phyloP scores from a whole-genome alignment of 2,797 vertebrate species.

The Heteromormyrus szaboi region DNA sequence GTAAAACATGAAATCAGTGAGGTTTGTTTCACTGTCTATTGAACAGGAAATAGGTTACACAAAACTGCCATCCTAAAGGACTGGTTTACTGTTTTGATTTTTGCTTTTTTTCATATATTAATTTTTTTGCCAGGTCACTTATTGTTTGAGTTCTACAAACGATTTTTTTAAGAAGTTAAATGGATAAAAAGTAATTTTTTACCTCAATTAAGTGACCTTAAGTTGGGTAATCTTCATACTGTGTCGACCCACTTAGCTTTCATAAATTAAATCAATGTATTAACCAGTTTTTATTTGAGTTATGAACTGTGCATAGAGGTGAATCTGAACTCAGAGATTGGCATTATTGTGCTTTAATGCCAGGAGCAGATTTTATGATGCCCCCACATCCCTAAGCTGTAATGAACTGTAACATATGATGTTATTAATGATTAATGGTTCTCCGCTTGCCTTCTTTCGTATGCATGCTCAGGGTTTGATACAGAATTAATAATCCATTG shows the following conservation, averaged over 20 bases:
- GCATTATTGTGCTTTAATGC: background rate
- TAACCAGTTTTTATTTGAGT: background rate
- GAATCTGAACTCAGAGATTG: background rate
- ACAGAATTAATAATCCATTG: conserved; percentile 11
- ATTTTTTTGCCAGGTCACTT: conserved; percentile 88
- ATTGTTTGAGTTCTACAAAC: conserved; percentile 77
- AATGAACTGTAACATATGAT: conserved; percentile 8
- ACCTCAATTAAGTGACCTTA: conserved; percentile 94
- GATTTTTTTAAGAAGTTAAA: conserved; percentile 68
- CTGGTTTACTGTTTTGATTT: conserved; percentile 72
- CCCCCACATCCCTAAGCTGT: background rate
- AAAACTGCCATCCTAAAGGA: conserved; percentile 81
- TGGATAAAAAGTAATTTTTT: conserved; percentile 46
- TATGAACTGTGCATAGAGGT: background rate
- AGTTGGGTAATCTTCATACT: conserved; percentile 95
- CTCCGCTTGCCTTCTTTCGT: background rate
- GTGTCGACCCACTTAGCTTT: conserved; percentile 67
- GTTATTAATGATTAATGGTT: background rate
- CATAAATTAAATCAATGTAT: background rate
- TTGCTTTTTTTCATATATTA: conserved; percentile 49
- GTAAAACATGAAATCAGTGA: background rate
- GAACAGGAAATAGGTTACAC: background rate
- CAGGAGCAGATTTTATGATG: background rate
- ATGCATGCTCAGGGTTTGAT: background rate
- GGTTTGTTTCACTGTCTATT: background rate